Evolutionary conservation across 2,797 vertebrate genomes (phyloP).

Genomic region (Craterocephalus amniculus): DNA sequence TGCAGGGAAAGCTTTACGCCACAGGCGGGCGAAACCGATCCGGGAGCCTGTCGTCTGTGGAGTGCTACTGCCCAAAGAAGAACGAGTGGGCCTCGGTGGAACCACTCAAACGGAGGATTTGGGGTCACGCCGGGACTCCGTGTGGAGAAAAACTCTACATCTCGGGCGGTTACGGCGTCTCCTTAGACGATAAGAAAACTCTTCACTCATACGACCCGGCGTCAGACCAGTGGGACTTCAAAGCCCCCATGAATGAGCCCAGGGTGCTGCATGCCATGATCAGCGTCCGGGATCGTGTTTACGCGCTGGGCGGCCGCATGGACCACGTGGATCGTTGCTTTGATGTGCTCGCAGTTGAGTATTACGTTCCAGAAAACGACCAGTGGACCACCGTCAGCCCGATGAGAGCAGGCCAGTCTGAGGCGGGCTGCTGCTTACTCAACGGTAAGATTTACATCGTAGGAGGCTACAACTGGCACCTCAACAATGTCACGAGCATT

Average conservation of each 20-base stretch:
- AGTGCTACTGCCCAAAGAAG: constrained; percentile 91
- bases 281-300: constrained; percentile 82
- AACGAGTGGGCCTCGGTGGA: constrained; percentile 93
- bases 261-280: constrained; percentile 95
- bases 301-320: constrained; percentile 94
- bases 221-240: constrained; percentile 91
- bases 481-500: constrained; percentile 97
- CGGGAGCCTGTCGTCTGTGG: constrained; percentile 93
- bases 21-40: constrained; percentile 95
- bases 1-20: constrained; percentile 89
- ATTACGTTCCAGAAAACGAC: constrained; percentile 90
- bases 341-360: constrained; percentile 93
- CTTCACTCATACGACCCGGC: constrained; percentile 91
- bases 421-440: constrained; percentile 93
- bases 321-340: constrained; percentile 97
- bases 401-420: constrained; percentile 95
- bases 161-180: constrained; percentile 94
- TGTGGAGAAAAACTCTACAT: constrained; percentile 88
- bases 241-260: constrained; percentile 93
- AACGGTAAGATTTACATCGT: constrained; percentile 92
- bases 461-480: constrained; percentile 97
- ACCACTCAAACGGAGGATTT: constrained; percentile 92
- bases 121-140: constrained; percentile 93
- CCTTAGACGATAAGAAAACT: constrained; percentile 94
- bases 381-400: constrained; percentile 97